phyloP scores from a whole-genome alignment of 2,797 vertebrate species.

The Chromis chromis region DNA sequence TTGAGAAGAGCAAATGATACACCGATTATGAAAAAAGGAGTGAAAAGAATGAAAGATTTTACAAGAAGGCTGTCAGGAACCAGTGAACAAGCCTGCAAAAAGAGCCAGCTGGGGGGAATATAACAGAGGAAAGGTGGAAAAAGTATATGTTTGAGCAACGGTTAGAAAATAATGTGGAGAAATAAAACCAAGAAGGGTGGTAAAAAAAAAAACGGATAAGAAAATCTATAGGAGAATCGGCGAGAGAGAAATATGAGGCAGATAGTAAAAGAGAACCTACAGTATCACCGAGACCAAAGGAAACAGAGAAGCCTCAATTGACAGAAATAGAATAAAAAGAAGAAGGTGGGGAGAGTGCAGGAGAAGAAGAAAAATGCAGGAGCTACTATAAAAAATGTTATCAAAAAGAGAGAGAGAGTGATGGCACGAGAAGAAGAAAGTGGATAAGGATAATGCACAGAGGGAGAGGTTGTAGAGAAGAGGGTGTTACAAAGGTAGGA shows the following conservation, averaged over 20 bases:
- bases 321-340: slow-evolving; percentile 53
- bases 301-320: slow-evolving; percentile 32
- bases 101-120: slow-evolving; percentile 15
- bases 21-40: slow-evolving; percentile 30
- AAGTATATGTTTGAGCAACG: slow-evolving; percentile 24
- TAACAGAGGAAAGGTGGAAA: slow-evolving; percentile 21
- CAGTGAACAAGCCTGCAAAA: slow-evolving; percentile 18
- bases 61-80: slow-evolving; percentile 42
- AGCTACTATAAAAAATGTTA: slow-evolving; percentile 39
- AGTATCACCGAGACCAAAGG: slow-evolving; percentile 26
- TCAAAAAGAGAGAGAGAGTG: slow-evolving; percentile 34
- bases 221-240: slow-evolving; percentile 6
- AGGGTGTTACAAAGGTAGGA: slow-evolving; percentile 30
- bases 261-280: slow-evolving; percentile 20
- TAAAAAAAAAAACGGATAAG: slow-evolving; percentile 28
- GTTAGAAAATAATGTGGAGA: slow-evolving; percentile 3
- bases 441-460: slow-evolving; percentile 31
- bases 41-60: background rate
- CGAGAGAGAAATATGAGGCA: slow-evolving; percentile 26
- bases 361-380: slow-evolving; percentile 27
- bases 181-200: slow-evolving; percentile 18
- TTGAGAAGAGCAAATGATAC: too few relatives aligned
- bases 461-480: slow-evolving; percentile 25
- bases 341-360: slow-evolving; percentile 1
- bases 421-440: slow-evolving; percentile 26